phyloP scores from a whole-genome alignment of 2,113 vertebrate genomes.

The Ellobius talpinus region DNA sequence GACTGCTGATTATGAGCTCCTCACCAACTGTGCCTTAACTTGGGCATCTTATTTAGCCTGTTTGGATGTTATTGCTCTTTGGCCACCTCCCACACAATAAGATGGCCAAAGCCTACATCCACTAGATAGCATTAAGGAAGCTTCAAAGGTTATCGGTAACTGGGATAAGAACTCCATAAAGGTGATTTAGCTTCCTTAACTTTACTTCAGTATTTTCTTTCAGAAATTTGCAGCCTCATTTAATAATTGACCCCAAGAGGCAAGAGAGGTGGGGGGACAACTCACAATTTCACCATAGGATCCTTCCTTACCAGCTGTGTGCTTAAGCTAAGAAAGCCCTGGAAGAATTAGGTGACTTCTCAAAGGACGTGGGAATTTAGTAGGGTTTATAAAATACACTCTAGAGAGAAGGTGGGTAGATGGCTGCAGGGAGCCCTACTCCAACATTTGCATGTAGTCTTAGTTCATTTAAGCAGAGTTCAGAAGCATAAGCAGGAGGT shows the following conservation, averaged over 20 bases:
- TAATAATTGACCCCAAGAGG: background rate
- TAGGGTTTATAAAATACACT: background rate
- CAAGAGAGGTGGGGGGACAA: background rate
- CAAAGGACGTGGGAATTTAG: background rate
- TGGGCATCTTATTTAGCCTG: background rate
- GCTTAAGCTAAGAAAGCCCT: constrained; percentile 2
- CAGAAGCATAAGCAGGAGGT: background rate
- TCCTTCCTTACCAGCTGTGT: constrained; percentile 19
- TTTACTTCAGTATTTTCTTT: constrained; percentile 30
- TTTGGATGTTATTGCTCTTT: background rate
- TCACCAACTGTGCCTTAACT: background rate
- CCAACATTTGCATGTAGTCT: background rate
- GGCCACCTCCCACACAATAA: background rate
- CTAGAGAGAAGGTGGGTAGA: background rate
- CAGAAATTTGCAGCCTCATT: constrained; percentile 10
- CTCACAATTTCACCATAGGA: background rate
- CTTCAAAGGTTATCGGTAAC: background rate
- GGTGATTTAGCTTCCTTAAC: background rate
- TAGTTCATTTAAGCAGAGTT: constrained; percentile 25
- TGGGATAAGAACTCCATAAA: background rate
- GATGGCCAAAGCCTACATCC: background rate
- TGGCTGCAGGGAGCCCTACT: background rate
- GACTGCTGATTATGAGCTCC: background rate
- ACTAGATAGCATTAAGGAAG: background rate
- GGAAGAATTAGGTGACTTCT: background rate